Percentiles rank a stretch among this genome's conserved stretches.
Conservation (phyloP, 1,140 invertebrate species). For the Magallana ariakensis region DNA sequence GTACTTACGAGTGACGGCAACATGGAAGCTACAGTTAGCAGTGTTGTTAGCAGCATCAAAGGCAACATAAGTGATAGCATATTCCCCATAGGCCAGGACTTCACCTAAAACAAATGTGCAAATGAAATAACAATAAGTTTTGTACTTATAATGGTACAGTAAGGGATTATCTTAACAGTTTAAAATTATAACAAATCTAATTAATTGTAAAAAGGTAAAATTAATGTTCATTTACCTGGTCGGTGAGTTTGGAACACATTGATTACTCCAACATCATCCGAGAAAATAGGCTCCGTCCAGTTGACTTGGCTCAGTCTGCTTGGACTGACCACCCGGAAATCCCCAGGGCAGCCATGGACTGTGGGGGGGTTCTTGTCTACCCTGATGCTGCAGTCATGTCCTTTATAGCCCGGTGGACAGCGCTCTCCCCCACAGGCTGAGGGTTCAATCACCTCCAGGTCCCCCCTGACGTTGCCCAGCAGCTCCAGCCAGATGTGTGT, state of each 20-base stretch:
- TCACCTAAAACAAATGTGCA: conserved; percentile 59
- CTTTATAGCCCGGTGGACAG: conserved; percentile 60
- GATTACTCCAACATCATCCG: conserved; percentile 63
- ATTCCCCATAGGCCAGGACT: conserved; percentile 66
- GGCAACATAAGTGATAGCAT: conserved; percentile 66
- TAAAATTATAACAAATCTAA: not conserved
- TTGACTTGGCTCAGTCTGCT: conserved; percentile 53
- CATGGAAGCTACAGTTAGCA: conserved; percentile 66
- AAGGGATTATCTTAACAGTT: too few relatives aligned
- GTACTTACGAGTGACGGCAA: conserved; percentile 69
- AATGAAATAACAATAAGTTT: too few relatives aligned
- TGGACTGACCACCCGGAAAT: conserved; percentile 54
- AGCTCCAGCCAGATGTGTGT: conserved; percentile 61
- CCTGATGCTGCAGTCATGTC: conserved; percentile 56
- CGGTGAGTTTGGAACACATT: conserved; percentile 63
- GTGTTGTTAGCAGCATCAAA: conserved; percentile 69
- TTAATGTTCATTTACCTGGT: conserved; percentile 58
- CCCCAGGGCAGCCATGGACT: conserved; percentile 60
- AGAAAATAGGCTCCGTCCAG: conserved; percentile 67
- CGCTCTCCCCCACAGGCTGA: conserved; percentile 59
- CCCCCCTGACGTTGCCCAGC: conserved; percentile 50
- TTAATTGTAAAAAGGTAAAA: not conserved
- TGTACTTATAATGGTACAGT: too few relatives aligned
- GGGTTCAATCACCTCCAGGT: conserved; percentile 60
- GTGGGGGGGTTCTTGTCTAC: conserved; percentile 62